A percentile compares a stretch with the other conserved stretches of the same genome.
Conservation (phyloP, 2,113 vertebrate species). For the Coturnix japonica region DNA sequence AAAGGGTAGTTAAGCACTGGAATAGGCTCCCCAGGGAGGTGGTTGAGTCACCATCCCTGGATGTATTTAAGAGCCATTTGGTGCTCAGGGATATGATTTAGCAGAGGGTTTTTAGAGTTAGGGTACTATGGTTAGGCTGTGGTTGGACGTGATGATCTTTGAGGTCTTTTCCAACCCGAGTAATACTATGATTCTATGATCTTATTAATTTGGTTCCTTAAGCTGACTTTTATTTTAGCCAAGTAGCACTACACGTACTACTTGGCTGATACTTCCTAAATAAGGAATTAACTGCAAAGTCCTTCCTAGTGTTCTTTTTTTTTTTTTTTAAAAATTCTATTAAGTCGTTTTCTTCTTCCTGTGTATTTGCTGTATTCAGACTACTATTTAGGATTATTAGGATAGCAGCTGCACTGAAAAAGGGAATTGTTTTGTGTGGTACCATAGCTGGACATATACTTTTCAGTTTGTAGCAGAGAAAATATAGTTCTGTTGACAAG, state of each 20-base stretch:
- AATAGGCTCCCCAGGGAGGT: no score
- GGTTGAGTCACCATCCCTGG: no score
- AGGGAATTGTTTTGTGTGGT: background rate
- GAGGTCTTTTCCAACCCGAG: no score
- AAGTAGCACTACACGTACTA: background rate
- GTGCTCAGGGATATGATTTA: no score
- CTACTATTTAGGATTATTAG: background rate
- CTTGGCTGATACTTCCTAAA: background rate
- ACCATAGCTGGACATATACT: background rate
- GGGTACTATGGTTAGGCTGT: no score
- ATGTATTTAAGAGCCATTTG: no score
- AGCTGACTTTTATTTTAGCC: background rate
- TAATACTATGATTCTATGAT: background rate
- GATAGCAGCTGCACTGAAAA: background rate
- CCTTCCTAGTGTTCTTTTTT: background rate
- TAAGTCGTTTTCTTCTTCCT: background rate
- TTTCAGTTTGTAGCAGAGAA: background rate
- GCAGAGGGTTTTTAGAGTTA: no score
- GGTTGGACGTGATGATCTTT: no score
- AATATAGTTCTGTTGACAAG: background rate
- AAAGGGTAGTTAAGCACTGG: no score
- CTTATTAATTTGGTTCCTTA: slow-evolving; percentile 14
- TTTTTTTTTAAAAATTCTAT: background rate
- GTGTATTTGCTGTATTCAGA: background rate
- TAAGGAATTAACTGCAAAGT: background rate